These are phyloP conservation scores for Micrasema longulum DNA, from an alignment of 1,140 invertebrate species.

Conservation along the genomic window DNA sequence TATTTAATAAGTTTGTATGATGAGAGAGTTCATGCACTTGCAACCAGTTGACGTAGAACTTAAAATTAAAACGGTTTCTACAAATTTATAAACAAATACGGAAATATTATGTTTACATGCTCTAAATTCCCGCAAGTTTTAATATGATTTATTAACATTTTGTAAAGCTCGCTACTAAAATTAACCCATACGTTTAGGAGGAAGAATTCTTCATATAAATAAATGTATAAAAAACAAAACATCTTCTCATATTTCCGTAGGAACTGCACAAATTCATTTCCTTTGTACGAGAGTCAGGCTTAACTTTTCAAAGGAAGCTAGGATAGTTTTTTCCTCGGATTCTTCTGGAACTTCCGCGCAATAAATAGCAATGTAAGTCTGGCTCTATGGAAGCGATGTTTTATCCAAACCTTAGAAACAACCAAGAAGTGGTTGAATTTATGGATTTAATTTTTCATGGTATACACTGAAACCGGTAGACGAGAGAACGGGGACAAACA, in stretches of 20 bases:
- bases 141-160: no score
- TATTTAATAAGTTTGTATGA: no score
- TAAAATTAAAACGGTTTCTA: no score
- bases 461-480: conserved; percentile 23
- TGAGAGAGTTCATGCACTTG: no score
- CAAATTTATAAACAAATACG: no score
- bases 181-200: no score
- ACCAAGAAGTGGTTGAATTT: conserved; percentile 6
- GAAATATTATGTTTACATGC: no score
- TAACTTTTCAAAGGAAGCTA: conserved; percentile 20
- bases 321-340: conserved; percentile 14
- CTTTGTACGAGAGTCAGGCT: conserved; percentile 24
- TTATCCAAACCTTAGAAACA: conserved; percentile 8
- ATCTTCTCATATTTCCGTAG: conserved; percentile 1
- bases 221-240: no score
- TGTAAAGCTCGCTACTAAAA: no score
- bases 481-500: not conserved
- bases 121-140: no score
- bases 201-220: no score
- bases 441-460: conserved; percentile 40
- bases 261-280: conserved; percentile 34
- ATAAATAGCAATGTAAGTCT: conserved; percentile 34
- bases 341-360: conserved; percentile 23
- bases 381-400: not conserved
- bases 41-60: no score